phyloP scores from a whole-genome alignment of 1,140 invertebrate species.

The Cephus cinctus region DNA sequence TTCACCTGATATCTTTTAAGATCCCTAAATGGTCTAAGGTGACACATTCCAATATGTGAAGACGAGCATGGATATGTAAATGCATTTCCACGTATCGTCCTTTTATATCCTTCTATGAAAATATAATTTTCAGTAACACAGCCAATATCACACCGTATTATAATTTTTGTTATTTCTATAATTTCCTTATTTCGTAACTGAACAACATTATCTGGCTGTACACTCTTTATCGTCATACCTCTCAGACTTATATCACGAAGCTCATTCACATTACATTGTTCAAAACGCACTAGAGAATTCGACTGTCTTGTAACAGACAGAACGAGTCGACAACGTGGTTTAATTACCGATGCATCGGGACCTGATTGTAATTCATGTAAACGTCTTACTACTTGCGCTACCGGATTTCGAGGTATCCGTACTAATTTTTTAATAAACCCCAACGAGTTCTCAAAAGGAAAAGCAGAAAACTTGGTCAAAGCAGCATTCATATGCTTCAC shows the following conservation, averaged over 20 bases:
- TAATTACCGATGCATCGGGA: slow-evolving; percentile 11
- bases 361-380: slow-evolving; percentile 6
- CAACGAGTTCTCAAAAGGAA: background rate
- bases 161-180: slow-evolving; percentile 6
- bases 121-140: no score
- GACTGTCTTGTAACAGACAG: slow-evolving; percentile 7
- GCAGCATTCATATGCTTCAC: background rate
- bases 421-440: background rate
- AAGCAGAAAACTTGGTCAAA: background rate
- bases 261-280: background rate
- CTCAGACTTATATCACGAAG: background rate
- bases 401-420: background rate
- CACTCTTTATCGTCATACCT: background rate
- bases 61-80: no score
- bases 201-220: slow-evolving; percentile 8
- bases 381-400: slow-evolving; percentile 1
- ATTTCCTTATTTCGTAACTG: background rate
- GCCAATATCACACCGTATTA: no score
- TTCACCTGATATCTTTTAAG: background rate
- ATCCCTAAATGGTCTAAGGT: no score
- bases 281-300: slow-evolving; percentile 9
- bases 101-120: no score
- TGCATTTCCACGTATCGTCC: no score
- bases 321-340: background rate
- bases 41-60: no score